Conservation (phyloP, 2,113 vertebrate species). For the Pseudopipra pipra region DNA sequence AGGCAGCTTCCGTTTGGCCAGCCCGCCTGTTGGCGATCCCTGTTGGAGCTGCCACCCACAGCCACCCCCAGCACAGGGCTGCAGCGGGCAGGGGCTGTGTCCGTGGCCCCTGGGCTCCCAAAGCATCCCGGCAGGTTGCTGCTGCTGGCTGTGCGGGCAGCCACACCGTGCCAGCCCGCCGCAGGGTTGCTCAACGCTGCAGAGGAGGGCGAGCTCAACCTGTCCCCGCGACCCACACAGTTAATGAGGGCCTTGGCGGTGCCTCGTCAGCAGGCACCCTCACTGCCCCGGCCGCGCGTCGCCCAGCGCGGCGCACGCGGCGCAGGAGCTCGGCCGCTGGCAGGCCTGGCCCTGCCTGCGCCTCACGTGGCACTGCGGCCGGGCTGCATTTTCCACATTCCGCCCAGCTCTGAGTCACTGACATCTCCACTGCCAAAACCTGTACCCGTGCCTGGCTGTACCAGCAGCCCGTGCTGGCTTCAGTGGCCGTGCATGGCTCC, state of each 20-base stretch:
- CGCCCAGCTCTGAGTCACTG: neutral
- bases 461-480: neutral
- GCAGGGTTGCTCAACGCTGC: neutral
- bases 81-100: neutral
- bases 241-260: neutral
- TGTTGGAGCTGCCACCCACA: neutral
- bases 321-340: neutral
- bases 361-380: neutral
- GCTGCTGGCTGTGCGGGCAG: neutral
- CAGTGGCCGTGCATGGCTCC: rapidly evolving
- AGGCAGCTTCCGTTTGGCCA: neutral
- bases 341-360: constrained; percentile 43
- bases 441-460: neutral
- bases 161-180: neutral
- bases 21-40: rapidly evolving
- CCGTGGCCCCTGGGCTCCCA: neutral
- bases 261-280: constrained; percentile 38
- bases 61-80: rapidly evolving
- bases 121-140: rapidly evolving
- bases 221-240: neutral
- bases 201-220: constrained; percentile 9
- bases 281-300: neutral
- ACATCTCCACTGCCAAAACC: neutral
- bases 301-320: neutral
- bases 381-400: constrained; percentile 57